Evolutionary conservation across 2,113 vertebrate genomes (phyloP).

Genomic region (Megalops atlanticus): DNA sequence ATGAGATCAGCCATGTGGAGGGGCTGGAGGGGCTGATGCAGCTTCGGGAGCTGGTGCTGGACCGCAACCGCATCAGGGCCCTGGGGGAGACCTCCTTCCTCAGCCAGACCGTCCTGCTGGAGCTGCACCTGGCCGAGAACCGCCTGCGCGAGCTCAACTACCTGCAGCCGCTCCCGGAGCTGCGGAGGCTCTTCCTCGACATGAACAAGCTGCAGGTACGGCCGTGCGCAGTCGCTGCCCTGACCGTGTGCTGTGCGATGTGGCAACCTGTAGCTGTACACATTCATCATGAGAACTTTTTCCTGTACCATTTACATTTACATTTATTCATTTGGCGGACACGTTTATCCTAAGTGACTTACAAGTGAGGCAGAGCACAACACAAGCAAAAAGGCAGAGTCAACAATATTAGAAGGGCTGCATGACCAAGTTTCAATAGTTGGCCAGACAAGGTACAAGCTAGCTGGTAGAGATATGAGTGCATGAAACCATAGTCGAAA

Average conservation of each 20-base stretch:
- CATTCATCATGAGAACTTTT: too few species aligned
- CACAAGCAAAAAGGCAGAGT: too few species aligned
- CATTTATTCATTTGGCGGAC: too few species aligned
- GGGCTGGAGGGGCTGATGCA: constrained; percentile 75
- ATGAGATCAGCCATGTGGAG: constrained; percentile 82
- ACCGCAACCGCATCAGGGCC: constrained; percentile 77
- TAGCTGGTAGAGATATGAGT: too few species aligned
- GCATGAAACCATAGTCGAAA: too few species aligned
- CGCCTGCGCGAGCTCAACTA: constrained; percentile 75
- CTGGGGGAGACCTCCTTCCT: constrained; percentile 75
- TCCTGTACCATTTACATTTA: too few species aligned
- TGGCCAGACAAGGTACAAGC: too few species aligned
- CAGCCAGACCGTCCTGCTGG: constrained; percentile 69
- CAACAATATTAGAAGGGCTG: too few species aligned
- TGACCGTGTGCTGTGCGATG: too few species aligned
- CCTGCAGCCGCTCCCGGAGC: constrained; percentile 69
- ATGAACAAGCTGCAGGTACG: constrained; percentile 85
- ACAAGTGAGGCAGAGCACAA: too few species aligned
- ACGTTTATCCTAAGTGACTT: too few species aligned
- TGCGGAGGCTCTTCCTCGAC: constrained; percentile 78
- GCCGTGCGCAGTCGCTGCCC: background rate
- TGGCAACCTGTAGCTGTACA: background rate
- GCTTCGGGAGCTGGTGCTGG: constrained; percentile 78
- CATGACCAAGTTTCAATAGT: too few species aligned
- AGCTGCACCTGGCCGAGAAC: constrained; percentile 80